These are phyloP conservation scores for Bothrops jararaca DNA, from an alignment of 2,113 vertebrate genomes.

Conservation along the genomic window DNA sequence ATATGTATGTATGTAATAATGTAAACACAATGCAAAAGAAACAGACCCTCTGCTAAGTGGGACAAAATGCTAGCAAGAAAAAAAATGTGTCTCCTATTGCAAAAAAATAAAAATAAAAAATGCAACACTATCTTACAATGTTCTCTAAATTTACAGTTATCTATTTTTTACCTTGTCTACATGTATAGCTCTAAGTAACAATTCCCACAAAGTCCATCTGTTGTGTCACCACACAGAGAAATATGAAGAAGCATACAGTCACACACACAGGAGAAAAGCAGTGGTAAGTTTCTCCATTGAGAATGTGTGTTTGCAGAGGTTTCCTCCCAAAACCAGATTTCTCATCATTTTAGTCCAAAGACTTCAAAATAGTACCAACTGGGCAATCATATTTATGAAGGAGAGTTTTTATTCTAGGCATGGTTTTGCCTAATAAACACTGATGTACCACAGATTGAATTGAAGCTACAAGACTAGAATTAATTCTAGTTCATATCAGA, in stretches of 20 bases:
- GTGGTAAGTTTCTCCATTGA: background rate
- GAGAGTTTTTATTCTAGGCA: background rate
- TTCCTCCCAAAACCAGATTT: background rate
- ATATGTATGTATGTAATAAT: background rate
- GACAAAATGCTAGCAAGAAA: background rate
- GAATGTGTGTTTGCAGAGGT: background rate
- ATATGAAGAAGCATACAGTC: too few relatives aligned
- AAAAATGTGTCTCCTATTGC: background rate
- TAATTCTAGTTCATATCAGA: conserved; percentile 15
- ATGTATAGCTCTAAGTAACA: too few relatives aligned
- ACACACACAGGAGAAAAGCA: background rate
- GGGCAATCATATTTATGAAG: background rate
- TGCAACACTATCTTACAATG: background rate
- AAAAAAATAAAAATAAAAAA: background rate
- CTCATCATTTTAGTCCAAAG: background rate
- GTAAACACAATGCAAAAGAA: background rate
- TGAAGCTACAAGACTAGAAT: conserved; percentile 21
- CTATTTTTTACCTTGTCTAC: too few relatives aligned
- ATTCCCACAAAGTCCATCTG: too few relatives aligned
- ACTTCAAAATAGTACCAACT: background rate
- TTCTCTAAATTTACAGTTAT: too few relatives aligned
- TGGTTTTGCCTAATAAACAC: background rate
- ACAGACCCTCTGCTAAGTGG: background rate
- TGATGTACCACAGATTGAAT: background rate
- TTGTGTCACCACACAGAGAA: too few relatives aligned